Percentiles rank a stretch among this genome's conserved stretches.
Conservation (phyloP, 1,140 invertebrate species). For the Drosophila quadrilineata region DNA sequence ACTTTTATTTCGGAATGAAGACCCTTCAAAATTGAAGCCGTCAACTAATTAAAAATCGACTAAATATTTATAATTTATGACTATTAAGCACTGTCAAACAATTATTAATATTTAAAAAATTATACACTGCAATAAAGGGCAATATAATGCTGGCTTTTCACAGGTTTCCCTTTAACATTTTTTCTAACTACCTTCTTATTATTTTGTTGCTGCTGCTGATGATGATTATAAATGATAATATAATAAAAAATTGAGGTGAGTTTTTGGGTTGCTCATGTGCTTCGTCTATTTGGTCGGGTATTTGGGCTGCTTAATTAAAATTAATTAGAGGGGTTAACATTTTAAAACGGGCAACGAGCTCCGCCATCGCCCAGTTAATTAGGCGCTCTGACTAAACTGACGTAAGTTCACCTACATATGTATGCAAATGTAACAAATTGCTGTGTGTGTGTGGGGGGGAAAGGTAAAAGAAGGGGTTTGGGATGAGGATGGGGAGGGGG, state of each 20-base stretch:
- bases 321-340: constrained; percentile 55
- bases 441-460: neutral
- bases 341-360: constrained; percentile 30
- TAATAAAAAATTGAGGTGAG: neutral
- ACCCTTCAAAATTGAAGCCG: too few species aligned
- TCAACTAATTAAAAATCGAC: too few species aligned
- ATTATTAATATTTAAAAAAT: constrained; percentile 16
- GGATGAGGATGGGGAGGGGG: too few species aligned
- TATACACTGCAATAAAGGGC: too few species aligned
- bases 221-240: constrained; percentile 38
- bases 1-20: too few species aligned
- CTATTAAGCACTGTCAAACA: neutral
- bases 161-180: neutral
- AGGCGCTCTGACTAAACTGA: constrained; percentile 50
- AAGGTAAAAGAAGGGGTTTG: neutral
- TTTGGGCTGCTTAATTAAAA: constrained; percentile 55
- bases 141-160: too few species aligned
- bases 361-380: constrained; percentile 63
- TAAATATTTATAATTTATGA: too few species aligned
- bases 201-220: constrained; percentile 8
- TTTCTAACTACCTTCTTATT: neutral
- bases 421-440: too few species aligned
- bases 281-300: neutral
- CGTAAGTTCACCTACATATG: constrained; percentile 42
- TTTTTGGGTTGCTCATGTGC: neutral